Conservation (phyloP, 2,113 vertebrate species). For the Scolopax mira region DNA sequence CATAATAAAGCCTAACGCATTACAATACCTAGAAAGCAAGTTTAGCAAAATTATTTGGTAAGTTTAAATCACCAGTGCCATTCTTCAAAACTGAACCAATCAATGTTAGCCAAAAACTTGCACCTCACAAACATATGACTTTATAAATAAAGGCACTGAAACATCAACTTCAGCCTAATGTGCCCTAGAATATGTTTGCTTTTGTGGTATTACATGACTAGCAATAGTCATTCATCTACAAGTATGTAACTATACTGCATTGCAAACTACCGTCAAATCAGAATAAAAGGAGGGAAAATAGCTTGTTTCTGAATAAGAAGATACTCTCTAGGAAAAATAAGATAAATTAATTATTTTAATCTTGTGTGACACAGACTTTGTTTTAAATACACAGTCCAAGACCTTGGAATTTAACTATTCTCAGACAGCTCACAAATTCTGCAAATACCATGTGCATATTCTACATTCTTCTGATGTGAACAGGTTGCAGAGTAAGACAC, state of each 20-base stretch:
- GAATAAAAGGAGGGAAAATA: not conserved
- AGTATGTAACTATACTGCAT: not conserved
- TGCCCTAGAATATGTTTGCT: not conserved
- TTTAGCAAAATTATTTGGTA: not conserved
- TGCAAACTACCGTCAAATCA: not conserved
- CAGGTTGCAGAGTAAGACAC: not conserved
- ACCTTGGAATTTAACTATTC: not conserved
- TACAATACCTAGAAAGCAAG: not conserved
- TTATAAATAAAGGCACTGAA: not conserved
- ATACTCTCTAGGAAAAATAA: not conserved
- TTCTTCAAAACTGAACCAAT: not conserved
- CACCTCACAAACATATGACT: not conserved
- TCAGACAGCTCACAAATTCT: not conserved
- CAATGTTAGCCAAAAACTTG: not conserved
- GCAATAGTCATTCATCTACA: not conserved
- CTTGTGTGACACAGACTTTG: not conserved
- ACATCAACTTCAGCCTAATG: not conserved
- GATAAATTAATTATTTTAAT: not conserved
- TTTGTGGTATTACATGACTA: not conserved
- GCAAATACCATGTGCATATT: not conserved
- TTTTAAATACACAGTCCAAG: not conserved
- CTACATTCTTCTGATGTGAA: not conserved
- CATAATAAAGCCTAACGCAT: not conserved
- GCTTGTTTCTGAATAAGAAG: not conserved
- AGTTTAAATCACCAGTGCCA: not conserved